Base-by-base conservation (phyloP, 64 coral and sea anemone species). In the Pachyseris speciosa region DNA sequence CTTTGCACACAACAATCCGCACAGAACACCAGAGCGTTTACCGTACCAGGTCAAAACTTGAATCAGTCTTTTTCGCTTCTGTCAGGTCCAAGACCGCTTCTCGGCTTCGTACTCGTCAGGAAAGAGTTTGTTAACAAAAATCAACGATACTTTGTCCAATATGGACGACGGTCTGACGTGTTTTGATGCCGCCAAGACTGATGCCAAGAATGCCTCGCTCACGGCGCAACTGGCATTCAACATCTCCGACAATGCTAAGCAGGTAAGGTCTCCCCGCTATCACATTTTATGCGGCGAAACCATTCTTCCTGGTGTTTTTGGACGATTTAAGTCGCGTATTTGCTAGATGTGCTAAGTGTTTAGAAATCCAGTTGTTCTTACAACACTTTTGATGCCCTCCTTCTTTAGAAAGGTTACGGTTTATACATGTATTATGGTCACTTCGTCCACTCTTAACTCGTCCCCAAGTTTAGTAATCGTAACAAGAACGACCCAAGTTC, bases 131-230 rank as follows among this genome's bases (percentile, higher is more conserved):
- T 24, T 95, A 1, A 34, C 80, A 3, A 43, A 87, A 24, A 86
- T 99, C 41, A 95, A 99, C 85, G 74, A 49, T 2, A 99, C 96
- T 8, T 78, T 92, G 8, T 25, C 28, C 8, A 70, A 75, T 0
- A 91, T 95, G 22, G 90, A 95, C 16, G 73, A 99, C 47, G 75
- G 93, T 4, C 53, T 95, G 42, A 89, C 42, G 5, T 99, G 96
- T 72, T 95, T 90, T 67, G 66, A 79, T 44, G 68, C 65, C 19
- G 91, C 96, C 29, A 92, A 95, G 67, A 41, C 13, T 22, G 74
- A 86, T 2, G 93, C 90, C 3, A 49, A 86, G 57, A 88, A 92
- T 49, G 96, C 96, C 0, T 90, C 69, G 16, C 37, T 48, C 40
- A 95, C 55, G 12, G 96, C 96, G 5, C 73, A 92, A 27, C 60